A percentile compares a stretch with the other conserved stretches of the same genome.
These are phyloP conservation scores for Caerostris darwini DNA, from an alignment of 1,140 invertebrate species.

Conservation along the genomic window DNA sequence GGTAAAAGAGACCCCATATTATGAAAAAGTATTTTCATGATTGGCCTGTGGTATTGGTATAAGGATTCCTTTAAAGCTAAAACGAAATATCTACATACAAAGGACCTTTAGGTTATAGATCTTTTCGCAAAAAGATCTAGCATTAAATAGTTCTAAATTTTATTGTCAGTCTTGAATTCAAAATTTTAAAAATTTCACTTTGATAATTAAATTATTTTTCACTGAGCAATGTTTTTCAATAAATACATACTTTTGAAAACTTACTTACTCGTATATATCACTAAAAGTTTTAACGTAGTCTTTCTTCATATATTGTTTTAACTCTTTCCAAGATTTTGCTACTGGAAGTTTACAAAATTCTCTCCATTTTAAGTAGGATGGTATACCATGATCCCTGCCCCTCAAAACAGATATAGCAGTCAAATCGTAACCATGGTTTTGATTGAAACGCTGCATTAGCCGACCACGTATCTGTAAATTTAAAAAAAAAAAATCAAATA, in stretches of 20 bases:
- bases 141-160: too few species aligned
- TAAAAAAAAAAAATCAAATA: neutral
- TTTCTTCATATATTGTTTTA: conserved; percentile 80
- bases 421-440: conserved; percentile 87
- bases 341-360: conserved; percentile 89
- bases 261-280: conserved; percentile 58
- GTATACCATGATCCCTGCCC: conserved; percentile 93
- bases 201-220: too few species aligned
- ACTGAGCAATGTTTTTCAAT: too few species aligned
- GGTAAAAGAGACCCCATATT: too few species aligned
- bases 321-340: conserved; percentile 89
- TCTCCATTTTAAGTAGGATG: conserved; percentile 90
- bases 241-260: neutral
- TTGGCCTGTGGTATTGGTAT: too few species aligned
- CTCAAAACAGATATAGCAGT: conserved; percentile 92
- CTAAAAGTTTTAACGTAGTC: conserved; percentile 9
- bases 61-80: too few species aligned
- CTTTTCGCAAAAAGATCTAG: too few species aligned
- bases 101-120: too few species aligned
- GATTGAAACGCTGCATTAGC: conserved; percentile 86
- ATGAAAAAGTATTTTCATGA: too few species aligned
- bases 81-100: too few species aligned
- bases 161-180: neutral
- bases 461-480: conserved; percentile 83
- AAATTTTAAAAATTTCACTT: neutral